phyloP scores from a whole-genome alignment of 2,113 vertebrate genomes.

The Cynoglossus semilaevis region DNA sequence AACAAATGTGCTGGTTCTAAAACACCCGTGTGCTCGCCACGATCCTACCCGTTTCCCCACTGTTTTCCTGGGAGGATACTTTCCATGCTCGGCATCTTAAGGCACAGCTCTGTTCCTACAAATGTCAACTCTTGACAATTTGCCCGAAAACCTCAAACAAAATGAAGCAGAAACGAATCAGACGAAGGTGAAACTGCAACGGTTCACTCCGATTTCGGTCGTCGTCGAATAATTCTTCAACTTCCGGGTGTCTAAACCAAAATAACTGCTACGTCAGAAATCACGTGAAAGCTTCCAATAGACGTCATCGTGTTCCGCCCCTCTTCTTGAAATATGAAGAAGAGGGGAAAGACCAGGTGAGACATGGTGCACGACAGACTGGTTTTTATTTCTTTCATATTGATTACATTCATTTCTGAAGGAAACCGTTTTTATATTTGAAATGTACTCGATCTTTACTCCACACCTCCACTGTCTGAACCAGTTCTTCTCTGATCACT shows the following conservation, averaged over 20 bases:
- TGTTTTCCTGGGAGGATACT: background rate
- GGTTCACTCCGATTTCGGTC: conserved; percentile 32
- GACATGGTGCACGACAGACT: no score
- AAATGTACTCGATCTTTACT: no score
- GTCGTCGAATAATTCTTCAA: conserved; percentile 41
- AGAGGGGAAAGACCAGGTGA: no score
- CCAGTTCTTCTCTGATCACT: no score
- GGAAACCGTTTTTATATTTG: no score
- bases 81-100: conserved; percentile 52
- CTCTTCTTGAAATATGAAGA: no score
- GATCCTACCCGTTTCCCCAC: background rate
- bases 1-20: no score
- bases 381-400: no score
- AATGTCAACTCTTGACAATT: background rate
- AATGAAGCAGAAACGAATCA: background rate
- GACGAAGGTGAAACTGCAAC: conserved; percentile 26
- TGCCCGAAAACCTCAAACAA: background rate
- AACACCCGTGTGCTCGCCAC: background rate
- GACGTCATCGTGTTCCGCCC: conserved; percentile 46
- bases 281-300: conserved; percentile 62
- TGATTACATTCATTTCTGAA: no score
- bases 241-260: conserved; percentile 72
- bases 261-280: conserved; percentile 61
- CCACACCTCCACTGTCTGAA: no score
- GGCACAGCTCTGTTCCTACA: background rate